phyloP scores from a whole-genome alignment of 1,140 invertebrate species.

The Drosophila burlai region DNA sequence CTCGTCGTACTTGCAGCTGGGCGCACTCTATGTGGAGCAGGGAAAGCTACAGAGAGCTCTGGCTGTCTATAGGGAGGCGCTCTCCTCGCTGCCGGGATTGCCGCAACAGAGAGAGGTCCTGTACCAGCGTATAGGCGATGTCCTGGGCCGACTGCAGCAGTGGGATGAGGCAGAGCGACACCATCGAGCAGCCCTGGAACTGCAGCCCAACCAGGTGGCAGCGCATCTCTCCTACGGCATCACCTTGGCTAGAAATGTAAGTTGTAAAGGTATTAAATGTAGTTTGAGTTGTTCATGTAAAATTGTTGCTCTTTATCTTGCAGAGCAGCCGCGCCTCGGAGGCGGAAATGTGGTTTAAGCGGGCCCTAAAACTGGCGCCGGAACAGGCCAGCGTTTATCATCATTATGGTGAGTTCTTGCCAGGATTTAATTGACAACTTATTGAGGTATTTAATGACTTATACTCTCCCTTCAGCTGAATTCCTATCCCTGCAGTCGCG shows the following conservation, averaged over 20 bases:
- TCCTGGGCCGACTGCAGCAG: slow-evolving; percentile 92
- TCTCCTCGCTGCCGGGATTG: slow-evolving; percentile 91
- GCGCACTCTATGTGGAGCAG: slow-evolving; percentile 94
- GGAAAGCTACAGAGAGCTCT: slow-evolving; percentile 93
- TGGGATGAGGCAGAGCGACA: slow-evolving; percentile 93
- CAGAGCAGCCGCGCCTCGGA: slow-evolving; percentile 92
- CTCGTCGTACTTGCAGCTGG: slow-evolving; percentile 96
- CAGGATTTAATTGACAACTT: neutral
- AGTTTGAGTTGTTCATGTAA: neutral
- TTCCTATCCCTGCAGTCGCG: slow-evolving; percentile 92
- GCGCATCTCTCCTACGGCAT: slow-evolving; percentile 96
- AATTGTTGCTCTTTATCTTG: neutral
- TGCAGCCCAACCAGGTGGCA: slow-evolving; percentile 94
- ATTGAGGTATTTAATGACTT: too few relatives aligned
- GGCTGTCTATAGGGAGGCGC: slow-evolving; percentile 94
- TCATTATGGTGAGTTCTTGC: slow-evolving; percentile 89
- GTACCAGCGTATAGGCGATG: slow-evolving; percentile 88
- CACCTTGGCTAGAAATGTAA: slow-evolving; percentile 95
- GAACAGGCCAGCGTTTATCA: slow-evolving; percentile 93
- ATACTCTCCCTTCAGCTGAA: slow-evolving; percentile 87
- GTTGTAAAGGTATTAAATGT: slow-evolving; percentile 64
- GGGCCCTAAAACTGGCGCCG: slow-evolving; percentile 93
- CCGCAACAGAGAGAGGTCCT: slow-evolving; percentile 91
- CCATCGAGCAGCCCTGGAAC: slow-evolving; percentile 92
- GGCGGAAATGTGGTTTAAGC: slow-evolving; percentile 95